A percentile compares a stretch with the other conserved stretches of the same genome.
Conservation (phyloP, 35 echinoderm and acorn worm genomes). For the Anneissia japonica region DNA sequence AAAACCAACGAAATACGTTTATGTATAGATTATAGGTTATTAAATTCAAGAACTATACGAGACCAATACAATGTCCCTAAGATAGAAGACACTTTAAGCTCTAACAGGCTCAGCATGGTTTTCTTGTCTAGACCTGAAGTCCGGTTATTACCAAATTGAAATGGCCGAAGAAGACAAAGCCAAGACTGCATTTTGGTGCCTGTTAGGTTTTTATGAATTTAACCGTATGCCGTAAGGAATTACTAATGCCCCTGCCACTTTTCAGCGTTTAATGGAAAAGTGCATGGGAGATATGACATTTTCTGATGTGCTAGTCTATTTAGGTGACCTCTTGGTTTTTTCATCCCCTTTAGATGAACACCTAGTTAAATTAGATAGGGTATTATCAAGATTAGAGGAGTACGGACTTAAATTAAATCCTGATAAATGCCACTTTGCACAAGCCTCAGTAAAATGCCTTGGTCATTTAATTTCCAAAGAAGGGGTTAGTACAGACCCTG, state of each 20-base stretch:
- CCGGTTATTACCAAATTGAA: slow-evolving; percentile 78
- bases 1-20: slow-evolving; percentile 35
- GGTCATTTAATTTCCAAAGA: slow-evolving; percentile 61
- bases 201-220: slow-evolving; percentile 44
- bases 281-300: slow-evolving; percentile 38
- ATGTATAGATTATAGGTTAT: slow-evolving; percentile 36
- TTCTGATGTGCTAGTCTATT: slow-evolving; percentile 42
- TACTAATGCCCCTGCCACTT: slow-evolving; percentile 54
- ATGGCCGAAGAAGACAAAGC: slow-evolving; percentile 41
- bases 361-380: slow-evolving; percentile 17
- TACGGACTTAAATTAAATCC: slow-evolving; percentile 47
- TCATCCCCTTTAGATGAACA: slow-evolving; percentile 51
- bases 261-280: slow-evolving; percentile 61
- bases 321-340: slow-evolving; percentile 54
- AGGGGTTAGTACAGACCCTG: slow-evolving; percentile 43
- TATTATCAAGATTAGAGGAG: slow-evolving; percentile 15
- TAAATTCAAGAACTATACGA: slow-evolving; percentile 51
- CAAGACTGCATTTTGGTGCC: slow-evolving; percentile 64
- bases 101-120: slow-evolving; percentile 49
- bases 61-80: slow-evolving; percentile 63
- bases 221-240: slow-evolving; percentile 67
- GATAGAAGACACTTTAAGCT: slow-evolving; percentile 51
- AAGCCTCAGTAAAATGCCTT: slow-evolving; percentile 51
- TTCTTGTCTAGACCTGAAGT: slow-evolving; percentile 54
- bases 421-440: slow-evolving; percentile 42